Base-by-base conservation (phyloP, 2,888 invertebrate genomes). In the Xanthorhoe designata region DNA sequence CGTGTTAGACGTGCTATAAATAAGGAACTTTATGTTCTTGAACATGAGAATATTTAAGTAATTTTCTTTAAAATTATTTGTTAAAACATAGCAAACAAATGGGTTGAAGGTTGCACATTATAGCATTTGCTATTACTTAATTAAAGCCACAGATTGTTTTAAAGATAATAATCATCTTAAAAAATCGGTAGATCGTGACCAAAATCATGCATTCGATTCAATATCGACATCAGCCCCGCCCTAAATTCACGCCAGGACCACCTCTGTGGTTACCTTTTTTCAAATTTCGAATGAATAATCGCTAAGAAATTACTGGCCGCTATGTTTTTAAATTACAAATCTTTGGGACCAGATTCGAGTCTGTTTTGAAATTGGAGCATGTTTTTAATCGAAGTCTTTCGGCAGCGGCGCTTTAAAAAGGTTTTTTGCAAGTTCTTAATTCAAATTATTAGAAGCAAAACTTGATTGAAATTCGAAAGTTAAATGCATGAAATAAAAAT, bases 221-320 rank as follows among this genome's bases (percentile, higher is more conserved):
- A 68, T 66, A 70, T 70, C 66, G 67, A 65, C 51, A 51, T 57
- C 57, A 35, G 59, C 54, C 60, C 61, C 74, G 83, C 83, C 83
- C 76, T 73, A 81, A 77, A 78, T 84, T 85, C 81, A 75, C 84
- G 79, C 85, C 77, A 69, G 70, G 82, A 84, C 82, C 83, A 83
- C 84, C 81, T 68, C 59, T 32, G 79, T 67, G 49, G 78, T 73
- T 71, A 71, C 64, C 64, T 64, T 64, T 64, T 73, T 72, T 76
- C 76, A 75, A 80, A 80, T 75, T 80, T 77, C 77, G 77, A 76
- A 82, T 80, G 78, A 80, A 73, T 80, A 78, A 82, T 81, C 73
- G 75, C 57, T 57, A 51, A 64, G 74, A 75, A 80, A 80, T 82
- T 79, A 80, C 75, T 72, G 75, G 71, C 73, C 70, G 74, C 73